Percentiles rank a stretch among this genome's conserved stretches.
These are phyloP conservation scores for Phasia obesa DNA, from an alignment of 2,888 invertebrate species.

Conservation along the genomic window DNA sequence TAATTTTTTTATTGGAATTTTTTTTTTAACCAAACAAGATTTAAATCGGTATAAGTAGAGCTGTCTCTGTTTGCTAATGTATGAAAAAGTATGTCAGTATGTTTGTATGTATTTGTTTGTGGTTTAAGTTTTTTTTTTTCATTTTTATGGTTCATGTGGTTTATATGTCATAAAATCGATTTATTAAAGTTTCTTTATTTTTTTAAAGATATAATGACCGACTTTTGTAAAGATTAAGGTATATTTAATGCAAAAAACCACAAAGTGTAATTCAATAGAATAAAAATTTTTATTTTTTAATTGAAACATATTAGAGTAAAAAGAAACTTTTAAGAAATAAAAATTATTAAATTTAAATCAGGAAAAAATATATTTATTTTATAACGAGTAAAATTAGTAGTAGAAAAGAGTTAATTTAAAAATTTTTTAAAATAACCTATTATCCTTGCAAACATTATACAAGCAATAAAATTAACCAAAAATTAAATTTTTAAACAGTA, in stretches of 20 bases:
- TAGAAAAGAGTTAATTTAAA: too few relatives aligned
- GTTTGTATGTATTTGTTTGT: slow-evolving; percentile 13
- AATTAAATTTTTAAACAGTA: too few relatives aligned
- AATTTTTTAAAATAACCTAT: too few relatives aligned
- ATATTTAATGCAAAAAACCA: neutral
- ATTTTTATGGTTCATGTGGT: slow-evolving; percentile 41
- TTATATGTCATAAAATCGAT: slow-evolving; percentile 38
- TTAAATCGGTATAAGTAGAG: neutral
- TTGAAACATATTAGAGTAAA: too few relatives aligned
- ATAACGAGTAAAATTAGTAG: too few relatives aligned
- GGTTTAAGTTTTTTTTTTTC: neutral
- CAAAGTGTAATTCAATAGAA: neutral
- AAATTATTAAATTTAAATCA: too few relatives aligned
- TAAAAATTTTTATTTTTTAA: neutral
- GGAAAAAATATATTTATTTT: too few relatives aligned
- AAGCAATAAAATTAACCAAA: too few relatives aligned
- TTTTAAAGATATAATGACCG: slow-evolving; percentile 5
- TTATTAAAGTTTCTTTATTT: slow-evolving; percentile 8
- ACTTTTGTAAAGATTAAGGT: slow-evolving; percentile 15
- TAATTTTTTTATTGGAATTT: neutral
- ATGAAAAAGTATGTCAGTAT: neutral
- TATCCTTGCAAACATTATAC: too few relatives aligned
- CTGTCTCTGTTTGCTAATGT: neutral
- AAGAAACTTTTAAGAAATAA: neutral
- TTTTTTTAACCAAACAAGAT: slow-evolving; percentile 30